A percentile compares a stretch with the other conserved stretches of the same genome.
These are phyloP conservation scores for Sminthurides bifidus DNA, from an alignment of 1,140 invertebrate species.

Conservation along the genomic window DNA sequence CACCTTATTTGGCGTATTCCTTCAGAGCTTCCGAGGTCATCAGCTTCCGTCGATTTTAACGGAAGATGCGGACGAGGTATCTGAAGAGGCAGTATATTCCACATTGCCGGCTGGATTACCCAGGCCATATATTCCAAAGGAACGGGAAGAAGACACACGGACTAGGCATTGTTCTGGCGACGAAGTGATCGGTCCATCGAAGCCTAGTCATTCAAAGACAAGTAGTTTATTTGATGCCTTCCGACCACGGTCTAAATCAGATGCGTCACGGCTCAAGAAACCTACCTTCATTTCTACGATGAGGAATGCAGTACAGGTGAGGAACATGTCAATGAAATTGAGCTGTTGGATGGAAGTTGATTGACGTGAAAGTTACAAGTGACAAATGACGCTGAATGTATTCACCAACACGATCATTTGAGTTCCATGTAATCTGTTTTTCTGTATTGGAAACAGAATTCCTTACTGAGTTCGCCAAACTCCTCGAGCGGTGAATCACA, in stretches of 20 bases:
- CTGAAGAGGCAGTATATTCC: constrained; percentile 22
- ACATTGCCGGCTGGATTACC: too few species aligned
- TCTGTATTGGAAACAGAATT: constrained; percentile 36
- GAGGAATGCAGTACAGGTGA: constrained; percentile 55
- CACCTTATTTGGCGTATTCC: background rate
- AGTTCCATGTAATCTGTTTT: too few species aligned
- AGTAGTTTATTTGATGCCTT: constrained; percentile 72
- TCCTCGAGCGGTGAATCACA: constrained; percentile 26
- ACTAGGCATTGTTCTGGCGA: constrained; percentile 45
- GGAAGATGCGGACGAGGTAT: constrained; percentile 34
- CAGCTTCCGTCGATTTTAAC: constrained; percentile 42
- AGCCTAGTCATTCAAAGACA: constrained; percentile 44
- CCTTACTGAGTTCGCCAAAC: constrained; percentile 35
- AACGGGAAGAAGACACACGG: constrained; percentile 36
- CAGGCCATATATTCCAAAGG: too few species aligned
- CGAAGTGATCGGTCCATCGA: constrained; percentile 15
- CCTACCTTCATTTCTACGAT: constrained; percentile 61
- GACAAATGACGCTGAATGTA: background rate
- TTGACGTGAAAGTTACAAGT: background rate
- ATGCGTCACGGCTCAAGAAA: constrained; percentile 51
- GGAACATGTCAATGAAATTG: background rate
- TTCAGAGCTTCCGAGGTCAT: constrained; percentile 52
- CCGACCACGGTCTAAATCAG: constrained; percentile 61
- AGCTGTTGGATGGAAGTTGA: background rate
- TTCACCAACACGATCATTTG: background rate